These are phyloP conservation scores for Lineus longissimus DNA, from an alignment of 1,140 invertebrate species.

Conservation along the genomic window DNA sequence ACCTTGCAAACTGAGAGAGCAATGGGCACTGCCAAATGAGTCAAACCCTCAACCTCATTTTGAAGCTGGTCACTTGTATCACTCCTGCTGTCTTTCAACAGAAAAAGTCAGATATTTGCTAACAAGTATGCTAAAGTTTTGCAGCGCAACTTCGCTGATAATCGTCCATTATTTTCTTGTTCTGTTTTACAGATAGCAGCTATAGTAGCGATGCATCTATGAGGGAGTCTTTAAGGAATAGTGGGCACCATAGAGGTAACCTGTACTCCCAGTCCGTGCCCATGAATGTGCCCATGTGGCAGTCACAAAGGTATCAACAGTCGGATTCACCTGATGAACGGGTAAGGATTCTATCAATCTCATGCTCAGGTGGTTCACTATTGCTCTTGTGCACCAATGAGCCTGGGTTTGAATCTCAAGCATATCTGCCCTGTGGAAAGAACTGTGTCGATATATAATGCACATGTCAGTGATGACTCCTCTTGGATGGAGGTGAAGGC, in stretches of 20 bases:
- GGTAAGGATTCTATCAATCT: neutral
- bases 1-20: neutral
- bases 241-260: neutral
- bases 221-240: neutral
- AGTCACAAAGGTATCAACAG: neutral
- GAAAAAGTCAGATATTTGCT: too few species aligned
- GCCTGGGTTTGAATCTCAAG: neutral
- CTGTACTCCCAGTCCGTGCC: slow-evolving; percentile 35
- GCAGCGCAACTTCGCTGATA: too few species aligned
- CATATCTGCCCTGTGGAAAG: neutral
- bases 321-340: neutral
- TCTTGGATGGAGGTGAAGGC: too few species aligned
- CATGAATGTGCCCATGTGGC: slow-evolving; percentile 29
- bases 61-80: too few species aligned
- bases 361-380: neutral
- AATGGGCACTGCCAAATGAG: neutral
- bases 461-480: too few species aligned
- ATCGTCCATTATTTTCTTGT: neutral
- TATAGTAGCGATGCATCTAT: neutral
- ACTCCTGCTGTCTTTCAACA: too few species aligned
- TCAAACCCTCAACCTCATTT: too few species aligned
- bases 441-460: too few species aligned
- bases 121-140: too few species aligned
- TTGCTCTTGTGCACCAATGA: neutral
- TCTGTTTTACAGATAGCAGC: slow-evolving; percentile 2